phyloP scores from a whole-genome alignment of 2,888 invertebrate genomes.

The Augochlorella aurata region DNA sequence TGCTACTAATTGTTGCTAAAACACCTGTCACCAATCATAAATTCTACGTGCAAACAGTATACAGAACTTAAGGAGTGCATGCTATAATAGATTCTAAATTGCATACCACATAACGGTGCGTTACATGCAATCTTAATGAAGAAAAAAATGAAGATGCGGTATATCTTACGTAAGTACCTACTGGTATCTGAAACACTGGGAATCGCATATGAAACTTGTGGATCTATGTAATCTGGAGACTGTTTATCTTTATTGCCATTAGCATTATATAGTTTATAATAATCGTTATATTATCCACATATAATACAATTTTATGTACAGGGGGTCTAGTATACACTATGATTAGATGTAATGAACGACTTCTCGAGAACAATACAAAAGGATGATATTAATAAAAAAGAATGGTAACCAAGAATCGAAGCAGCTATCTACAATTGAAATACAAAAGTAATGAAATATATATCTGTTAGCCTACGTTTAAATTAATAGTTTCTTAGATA shows the following conservation, averaged over 20 bases:
- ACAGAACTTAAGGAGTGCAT: slow-evolving; percentile 13
- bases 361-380: slow-evolving; percentile 57
- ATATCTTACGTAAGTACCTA: slow-evolving; percentile 37
- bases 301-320: slow-evolving; percentile 81
- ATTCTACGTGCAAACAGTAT: slow-evolving; percentile 8
- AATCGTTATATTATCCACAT: slow-evolving; percentile 80
- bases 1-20: neutral
- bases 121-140: slow-evolving; percentile 5
- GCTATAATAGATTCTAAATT: neutral
- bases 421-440: slow-evolving; percentile 66
- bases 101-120: neutral
- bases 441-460: slow-evolving; percentile 67
- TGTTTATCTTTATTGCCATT: slow-evolving; percentile 79
- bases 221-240: slow-evolving; percentile 74
- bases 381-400: slow-evolving; percentile 66
- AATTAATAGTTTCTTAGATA: slow-evolving; percentile 67
- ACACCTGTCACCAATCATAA: neutral
- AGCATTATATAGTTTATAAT: slow-evolving; percentile 76
- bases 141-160: slow-evolving; percentile 14
- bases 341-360: slow-evolving; percentile 71
- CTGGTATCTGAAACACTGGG: slow-evolving; percentile 47
- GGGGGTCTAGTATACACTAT: slow-evolving; percentile 77
- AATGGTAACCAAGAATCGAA: slow-evolving; percentile 66
- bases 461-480: slow-evolving; percentile 35
- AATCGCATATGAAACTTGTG: slow-evolving; percentile 59